Evolutionary conservation across 1,140 invertebrate species (phyloP), one percentile per base, ranked within the genome.

Genomic region (Procambarus clarkii): DNA sequence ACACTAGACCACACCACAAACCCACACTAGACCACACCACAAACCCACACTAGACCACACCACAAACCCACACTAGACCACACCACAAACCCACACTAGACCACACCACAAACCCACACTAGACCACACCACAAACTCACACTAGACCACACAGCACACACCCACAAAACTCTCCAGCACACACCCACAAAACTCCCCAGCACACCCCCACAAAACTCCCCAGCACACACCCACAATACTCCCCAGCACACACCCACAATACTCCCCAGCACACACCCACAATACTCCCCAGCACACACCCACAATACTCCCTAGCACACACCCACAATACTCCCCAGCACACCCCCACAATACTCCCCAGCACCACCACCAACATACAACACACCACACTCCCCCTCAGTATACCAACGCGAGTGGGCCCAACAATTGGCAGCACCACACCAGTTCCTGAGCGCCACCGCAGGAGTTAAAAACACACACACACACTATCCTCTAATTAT

Each of bases 41-140:
- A 54, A 11, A 8, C 7, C 50, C 2, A 54, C 50, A 54, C 50
- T 8, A 2, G 50, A 54, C 13, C 50, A 54, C 50, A 54, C 50
- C 50, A 5, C 50, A 54, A 3, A 8, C 7, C 50, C 7, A 54
- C 50, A 54, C 50, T 5, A 78, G 13, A 78, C 24, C 34, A 45
- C 34, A n/a, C 45, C 34, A 3, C 24, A 44, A 24, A 7, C 7
- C 13, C 76, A 78, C 76, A 78, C 76, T 7, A 1, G 45, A 13
- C 11, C 24, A 78, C 76, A 78, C 45, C 34, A 3, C 24, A 44
- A 3, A 7, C 7, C 13, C 7, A 78, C 76, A 78, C n/a, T n/a
- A n/a, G n/a, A n/a, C n/a, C n/a, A n/a, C n/a, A n/a, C n/a, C 76
- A 78, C 76, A 50, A 7, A 50, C 45, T 46, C 78, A 80, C 78